Percentiles rank a stretch among this genome's conserved stretches.
Evolutionary conservation across 2,113 vertebrate species (phyloP).

Genomic region (Dromiciops gliroides): DNA sequence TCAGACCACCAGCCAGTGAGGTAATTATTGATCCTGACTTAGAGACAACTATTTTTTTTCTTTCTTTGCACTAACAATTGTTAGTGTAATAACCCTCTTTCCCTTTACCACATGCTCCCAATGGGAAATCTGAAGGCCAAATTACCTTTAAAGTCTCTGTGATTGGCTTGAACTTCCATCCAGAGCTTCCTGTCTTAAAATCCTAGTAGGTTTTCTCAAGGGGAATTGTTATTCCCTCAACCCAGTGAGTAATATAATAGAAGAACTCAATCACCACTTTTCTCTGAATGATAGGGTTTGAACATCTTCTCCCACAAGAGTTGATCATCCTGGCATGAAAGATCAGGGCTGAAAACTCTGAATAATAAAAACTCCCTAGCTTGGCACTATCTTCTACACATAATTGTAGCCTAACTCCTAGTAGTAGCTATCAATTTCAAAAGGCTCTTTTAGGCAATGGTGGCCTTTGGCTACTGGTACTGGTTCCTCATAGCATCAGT

Average conservation of each 20-base stretch:
- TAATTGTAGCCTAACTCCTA: neutral
- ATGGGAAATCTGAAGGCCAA: neutral
- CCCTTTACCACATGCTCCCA: neutral
- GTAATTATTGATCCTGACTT: neutral
- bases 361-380: neutral
- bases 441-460: neutral
- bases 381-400: neutral
- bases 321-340: neutral
- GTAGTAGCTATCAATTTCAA: neutral
- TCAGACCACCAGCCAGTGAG: neutral
- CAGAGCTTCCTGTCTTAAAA: neutral
- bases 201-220: neutral
- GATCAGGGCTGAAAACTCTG: neutral
- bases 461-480: neutral
- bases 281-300: neutral
- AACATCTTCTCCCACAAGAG: neutral
- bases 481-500: neutral
- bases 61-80: neutral
- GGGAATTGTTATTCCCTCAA: neutral
- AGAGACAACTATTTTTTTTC: fast-evolving
- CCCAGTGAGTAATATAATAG: neutral
- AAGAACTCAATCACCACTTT: neutral
- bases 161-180: neutral
- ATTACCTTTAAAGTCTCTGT: conserved; percentile 15
- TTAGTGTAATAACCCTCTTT: neutral